These are phyloP conservation scores for Emys orbicularis DNA, from an alignment of 2,797 vertebrate species.

Conservation along the genomic window DNA sequence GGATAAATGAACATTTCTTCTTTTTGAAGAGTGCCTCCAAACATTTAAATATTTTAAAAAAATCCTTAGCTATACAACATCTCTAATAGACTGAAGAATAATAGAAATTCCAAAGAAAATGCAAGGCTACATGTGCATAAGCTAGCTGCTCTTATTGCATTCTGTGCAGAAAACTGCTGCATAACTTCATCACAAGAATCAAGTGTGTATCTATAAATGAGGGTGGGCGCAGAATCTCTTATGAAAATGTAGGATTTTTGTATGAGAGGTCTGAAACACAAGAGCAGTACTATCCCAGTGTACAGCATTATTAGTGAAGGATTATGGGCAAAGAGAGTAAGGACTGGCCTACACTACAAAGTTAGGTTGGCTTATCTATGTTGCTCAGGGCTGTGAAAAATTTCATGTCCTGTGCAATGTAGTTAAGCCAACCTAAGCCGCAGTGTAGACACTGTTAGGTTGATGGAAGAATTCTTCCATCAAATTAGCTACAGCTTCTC, in stretches of 20 bases:
- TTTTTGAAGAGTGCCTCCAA: neutral
- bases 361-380: neutral
- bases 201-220: neutral
- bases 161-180: neutral
- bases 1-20: neutral
- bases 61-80: neutral
- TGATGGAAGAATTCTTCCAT: neutral
- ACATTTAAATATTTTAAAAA: neutral
- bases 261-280: neutral
- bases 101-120: neutral
- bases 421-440: neutral
- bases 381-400: neutral
- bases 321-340: neutral
- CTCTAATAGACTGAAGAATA: neutral
- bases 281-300: neutral
- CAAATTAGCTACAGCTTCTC: no score
- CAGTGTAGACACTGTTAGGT: neutral
- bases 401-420: neutral
- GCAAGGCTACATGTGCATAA: accelerated
- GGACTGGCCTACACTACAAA: neutral
- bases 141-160: accelerated
- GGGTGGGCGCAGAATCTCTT: neutral
- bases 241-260: neutral
- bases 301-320: neutral
- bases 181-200: neutral